Base-by-base conservation (phyloP, 2,797 vertebrate genomes). In the Eurystomus glaucurus region DNA sequence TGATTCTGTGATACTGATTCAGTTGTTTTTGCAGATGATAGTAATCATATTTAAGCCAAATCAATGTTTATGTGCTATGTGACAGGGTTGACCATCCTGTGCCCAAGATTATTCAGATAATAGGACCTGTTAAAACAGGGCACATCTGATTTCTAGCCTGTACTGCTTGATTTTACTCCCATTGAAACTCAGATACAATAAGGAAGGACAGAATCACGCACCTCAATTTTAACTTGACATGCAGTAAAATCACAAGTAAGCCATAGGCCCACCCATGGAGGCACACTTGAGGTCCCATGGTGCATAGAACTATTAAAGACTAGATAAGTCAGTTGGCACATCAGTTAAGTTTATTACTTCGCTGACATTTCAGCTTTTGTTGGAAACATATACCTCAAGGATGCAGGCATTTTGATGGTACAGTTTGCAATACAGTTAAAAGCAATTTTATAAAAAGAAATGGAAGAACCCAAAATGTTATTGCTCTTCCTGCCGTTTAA, bases 341-440 rank as follows among this genome's bases (percentile, higher is more conserved):
- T 88, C 90, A 37, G 26, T 70, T 37, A 65, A 71, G 81, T 91
- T 57, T 69, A 21, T 83, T 96, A 91, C 55, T 82, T 43, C 45
- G 71, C 26, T 72, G 14, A 60, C 33, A 68, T 76, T 97, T 96
- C 69, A 85, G 62, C 35, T 97, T 85, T 86, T 91, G 28, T 61
- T 51, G 75, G 93, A 94, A 94, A 85, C 33, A 35, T n/a, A 22
- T 41, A 70, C 20, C 84, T 64, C 52, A 65, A 64, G 9, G 21
- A 52, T 51, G 11, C 7, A 66, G 10, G 28, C 14, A 86, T 92
- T 89, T 78, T 82, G 25, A 33, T 61, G 37, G 80, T 71, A 70
- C 25, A 45, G 37, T 85, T 72, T 76, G 29, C 14, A 95, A 82
- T 16, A 45, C 1, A 41, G 60, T 68, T 78, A 75, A 43, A 96